Evolutionary conservation across 2,113 vertebrate genomes (phyloP).

Genomic region (Thryonomys swinderianus): DNA sequence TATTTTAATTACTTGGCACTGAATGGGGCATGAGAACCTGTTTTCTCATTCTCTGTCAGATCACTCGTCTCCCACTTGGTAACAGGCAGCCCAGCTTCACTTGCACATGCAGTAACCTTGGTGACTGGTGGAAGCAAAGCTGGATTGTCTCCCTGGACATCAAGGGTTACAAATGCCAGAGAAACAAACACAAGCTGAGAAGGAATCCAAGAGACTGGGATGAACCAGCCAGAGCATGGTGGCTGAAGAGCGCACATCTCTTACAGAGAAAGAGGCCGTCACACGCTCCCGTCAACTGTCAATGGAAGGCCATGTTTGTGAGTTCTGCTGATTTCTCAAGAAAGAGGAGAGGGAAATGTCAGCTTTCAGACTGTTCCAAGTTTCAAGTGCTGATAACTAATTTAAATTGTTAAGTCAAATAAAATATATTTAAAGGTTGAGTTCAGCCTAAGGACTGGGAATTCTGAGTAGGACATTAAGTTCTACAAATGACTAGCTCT

Average conservation of each 20-base stretch:
- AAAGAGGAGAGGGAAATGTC: background rate
- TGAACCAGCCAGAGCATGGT: background rate
- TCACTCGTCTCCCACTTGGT: background rate
- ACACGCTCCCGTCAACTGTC: background rate
- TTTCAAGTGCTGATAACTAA: slow-evolving; percentile 5
- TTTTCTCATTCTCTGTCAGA: background rate
- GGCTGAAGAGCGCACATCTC: background rate
- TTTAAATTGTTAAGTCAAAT: slow-evolving; percentile 44
- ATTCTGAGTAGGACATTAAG: background rate
- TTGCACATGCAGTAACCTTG: background rate
- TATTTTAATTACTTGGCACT: slow-evolving; percentile 25
- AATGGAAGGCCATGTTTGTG: background rate
- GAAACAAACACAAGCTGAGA: background rate
- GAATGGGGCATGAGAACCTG: background rate
- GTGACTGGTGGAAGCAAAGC: background rate
- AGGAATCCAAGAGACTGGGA: background rate
- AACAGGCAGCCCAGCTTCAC: background rate
- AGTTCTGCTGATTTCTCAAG: background rate
- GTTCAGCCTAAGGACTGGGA: background rate
- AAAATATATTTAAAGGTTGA: background rate
- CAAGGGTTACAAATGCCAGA: background rate
- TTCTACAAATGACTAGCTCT: background rate
- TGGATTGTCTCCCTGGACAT: background rate
- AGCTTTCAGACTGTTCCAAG: background rate
- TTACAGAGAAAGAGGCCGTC: background rate